Evolutionary conservation across 1,140 invertebrate species (phyloP), one percentile per base, ranked within the genome.

Genomic region (Coptotermes formosanus): DNA sequence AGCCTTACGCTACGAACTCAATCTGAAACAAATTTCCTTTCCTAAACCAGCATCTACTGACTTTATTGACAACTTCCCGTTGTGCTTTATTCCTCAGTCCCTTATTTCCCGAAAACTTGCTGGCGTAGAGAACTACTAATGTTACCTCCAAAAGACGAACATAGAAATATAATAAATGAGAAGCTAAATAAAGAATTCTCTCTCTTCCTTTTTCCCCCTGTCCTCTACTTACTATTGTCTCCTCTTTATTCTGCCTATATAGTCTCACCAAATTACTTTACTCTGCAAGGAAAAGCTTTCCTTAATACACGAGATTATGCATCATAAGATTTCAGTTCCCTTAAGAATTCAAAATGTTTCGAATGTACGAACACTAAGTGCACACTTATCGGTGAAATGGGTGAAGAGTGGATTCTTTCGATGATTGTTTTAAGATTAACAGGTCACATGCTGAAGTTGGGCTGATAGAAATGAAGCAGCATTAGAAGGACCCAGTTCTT

Each of bases 11-110:
- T 75, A 75, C 25, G 64, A 75, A 75, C 64, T 75, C 64, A 75
- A 75, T 75, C 25, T 75, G 64, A 75, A 75, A 75, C 64, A 75
- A 75, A 75, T 75, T 75, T 75, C 64, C 64, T 75, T 30, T 75
- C 64, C 64, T 14, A 75, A 75, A 75, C 64, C 64, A 75, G 30
- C 64, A 75, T 75, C 64, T 30, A 75, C 25, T 9, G 64, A 75
- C 64, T 75, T 75, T 75, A 75, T 75, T 75, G 64, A 75, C 64
- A 75, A 75, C 64, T 75, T 75, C 64, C 38, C 64, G 64, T 75
- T 75, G 64, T 75, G 64, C 14, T 75, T 75, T 75, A 75, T 8
- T 75, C 14, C 25, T 30, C 16, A 75, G 1, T 75, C 64, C 64
- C 64, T 21, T 19, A 64, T 21, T 75, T 25, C 16, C 25, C 6